A percentile compares a stretch with the other conserved stretches of the same genome.
These are phyloP conservation scores for Trachythela sp. DNA, from an alignment of 64 coral and sea anemone species.

Conservation along the genomic window DNA sequence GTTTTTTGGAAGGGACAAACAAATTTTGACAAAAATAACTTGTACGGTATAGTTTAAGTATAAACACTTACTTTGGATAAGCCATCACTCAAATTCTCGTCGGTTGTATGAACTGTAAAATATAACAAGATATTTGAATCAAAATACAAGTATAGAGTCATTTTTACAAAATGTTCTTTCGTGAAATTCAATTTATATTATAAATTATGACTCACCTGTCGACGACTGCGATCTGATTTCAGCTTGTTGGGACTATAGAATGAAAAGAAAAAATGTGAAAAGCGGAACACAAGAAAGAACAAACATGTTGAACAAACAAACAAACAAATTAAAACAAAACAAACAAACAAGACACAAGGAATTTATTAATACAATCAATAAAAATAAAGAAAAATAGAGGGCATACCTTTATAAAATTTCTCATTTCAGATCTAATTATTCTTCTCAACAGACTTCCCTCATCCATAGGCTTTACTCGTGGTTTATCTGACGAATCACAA, in stretches of 20 bases:
- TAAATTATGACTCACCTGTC: not conserved
- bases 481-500: not conserved
- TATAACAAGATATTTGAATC: not conserved
- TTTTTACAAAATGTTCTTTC: too few species aligned
- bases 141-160: too few species aligned
- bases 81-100: not conserved
- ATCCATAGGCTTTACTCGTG: not conserved
- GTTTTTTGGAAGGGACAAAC: too few species aligned
- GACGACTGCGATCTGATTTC: not conserved
- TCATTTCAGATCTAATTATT: slow-evolving; percentile 24
- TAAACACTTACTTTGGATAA: not conserved
- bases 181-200: too few species aligned
- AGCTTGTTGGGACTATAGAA: not conserved
- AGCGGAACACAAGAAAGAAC: too few species aligned
- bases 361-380: not conserved
- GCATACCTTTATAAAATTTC: slow-evolving; percentile 18
- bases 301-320: too few species aligned
- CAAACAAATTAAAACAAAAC: not conserved
- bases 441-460: not conserved
- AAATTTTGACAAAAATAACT: too few species aligned
- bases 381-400: too few species aligned
- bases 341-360: not conserved
- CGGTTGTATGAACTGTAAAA: not conserved
- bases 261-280: not conserved
- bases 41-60: too few species aligned